Evolutionary conservation across 2,888 invertebrate species (phyloP).

Genomic region (Sceliomorpha sp.): DNA sequence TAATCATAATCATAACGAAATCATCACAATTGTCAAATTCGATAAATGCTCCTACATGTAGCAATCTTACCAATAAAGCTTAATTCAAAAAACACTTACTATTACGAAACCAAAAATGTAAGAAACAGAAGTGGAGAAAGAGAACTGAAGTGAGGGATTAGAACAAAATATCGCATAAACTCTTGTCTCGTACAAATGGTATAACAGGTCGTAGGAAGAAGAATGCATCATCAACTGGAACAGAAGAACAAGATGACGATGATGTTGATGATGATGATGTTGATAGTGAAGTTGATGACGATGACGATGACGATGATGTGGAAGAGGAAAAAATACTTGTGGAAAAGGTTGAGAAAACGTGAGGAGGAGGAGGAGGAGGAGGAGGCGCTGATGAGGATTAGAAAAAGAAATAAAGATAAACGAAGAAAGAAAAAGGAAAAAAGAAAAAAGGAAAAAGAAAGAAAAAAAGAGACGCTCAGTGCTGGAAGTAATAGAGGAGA

Average conservation of each 20-base stretch:
- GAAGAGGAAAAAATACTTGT: too few relatives aligned
- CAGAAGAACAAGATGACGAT: too few relatives aligned
- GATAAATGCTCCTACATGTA: conserved; percentile 46
- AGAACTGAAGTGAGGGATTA: neutral
- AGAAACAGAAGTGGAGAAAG: conserved; percentile 14
- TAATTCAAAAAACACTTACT: conserved; percentile 49
- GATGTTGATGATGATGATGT: too few relatives aligned
- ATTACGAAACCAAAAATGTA: conserved; percentile 34
- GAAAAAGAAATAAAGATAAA: conserved; percentile 13
- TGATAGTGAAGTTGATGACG: too few relatives aligned
- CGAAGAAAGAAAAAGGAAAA: conserved; percentile 14
- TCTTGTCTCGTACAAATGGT: too few relatives aligned
- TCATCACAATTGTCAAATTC: conserved; percentile 20
- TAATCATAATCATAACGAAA: conserved; percentile 7
- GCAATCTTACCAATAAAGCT: conserved; percentile 52
- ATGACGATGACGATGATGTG: too few relatives aligned
- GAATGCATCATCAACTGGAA: too few relatives aligned
- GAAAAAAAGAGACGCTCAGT: conserved; percentile 16
- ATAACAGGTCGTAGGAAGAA: too few relatives aligned
- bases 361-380: neutral
- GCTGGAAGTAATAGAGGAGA: conserved; percentile 25
- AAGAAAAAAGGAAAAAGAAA: conserved; percentile 16
- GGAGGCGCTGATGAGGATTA: conserved; percentile 15
- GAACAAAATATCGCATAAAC: too few relatives aligned
- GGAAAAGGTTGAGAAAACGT: too few relatives aligned